Evolutionary conservation across 2,888 invertebrate species (phyloP), one percentile per base, ranked within the genome.

Genomic region (Smittia sp.): DNA sequence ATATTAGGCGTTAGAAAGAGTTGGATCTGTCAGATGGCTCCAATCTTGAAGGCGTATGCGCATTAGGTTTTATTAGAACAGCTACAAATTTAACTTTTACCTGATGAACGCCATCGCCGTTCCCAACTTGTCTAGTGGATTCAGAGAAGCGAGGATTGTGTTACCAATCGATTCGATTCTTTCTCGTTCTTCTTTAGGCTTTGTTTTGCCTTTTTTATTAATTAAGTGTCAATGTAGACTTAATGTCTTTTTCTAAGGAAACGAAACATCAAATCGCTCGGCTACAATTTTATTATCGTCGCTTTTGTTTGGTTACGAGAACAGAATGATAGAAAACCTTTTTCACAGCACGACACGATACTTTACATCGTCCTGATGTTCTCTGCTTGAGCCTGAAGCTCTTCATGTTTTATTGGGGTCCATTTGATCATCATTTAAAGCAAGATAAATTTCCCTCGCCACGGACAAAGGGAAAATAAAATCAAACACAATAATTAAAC

Each of bases 151-250:
- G 22, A 68, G 25, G 54, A 54, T 70, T 70, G 69, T 70, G 69
- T 54, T 70, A 70, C 69, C 69, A 70, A 70, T 70, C 69, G 69
- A n/a, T n/a, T n/a, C n/a, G n/a, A 70, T 70, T 70, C 32, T 70
- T 11, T 25, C 25, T 52, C 58, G 7, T 58, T 58, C 58, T 18
- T 58, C 58, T 58, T 58, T 7, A 22, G 22, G 18, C 22, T 58
- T 58, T 58, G 58, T 58, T 58, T 58, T 58, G 58, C 41, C 69
- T 70, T 62, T 62, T 69, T 70, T 72, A 72, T 72, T 72, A 72
- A 72, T 72, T 72, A 72, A 72, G 72, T 72, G 72, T 72, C 72
- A 72, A 72, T 72, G 72, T 54, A 72, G 72, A 72, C 72, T 62
- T 72, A 72, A 72, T 72, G 72, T 72, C 72, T 72, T 72, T 72